Evolutionary conservation across 2,797 vertebrate genomes (phyloP), one percentile per base, ranked within the genome.

Genomic region (Pygocentrus nattereri): DNA sequence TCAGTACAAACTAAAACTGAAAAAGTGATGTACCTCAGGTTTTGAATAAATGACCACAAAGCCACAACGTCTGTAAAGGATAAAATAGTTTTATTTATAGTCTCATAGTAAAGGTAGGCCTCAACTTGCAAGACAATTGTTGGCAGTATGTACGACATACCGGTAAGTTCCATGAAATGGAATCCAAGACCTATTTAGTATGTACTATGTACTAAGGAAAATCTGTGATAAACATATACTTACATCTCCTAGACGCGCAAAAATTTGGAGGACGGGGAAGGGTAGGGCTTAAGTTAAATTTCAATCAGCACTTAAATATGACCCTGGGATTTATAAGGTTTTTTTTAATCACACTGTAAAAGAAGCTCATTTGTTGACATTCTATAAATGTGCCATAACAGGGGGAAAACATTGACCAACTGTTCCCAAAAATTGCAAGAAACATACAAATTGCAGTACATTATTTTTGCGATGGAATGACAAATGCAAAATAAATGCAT

Each of bases 11-110:
- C 27, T 34, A 4, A 16, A 64, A 19, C 16, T 64, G 27, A 5
- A 1, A 4, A 31, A 21, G 16, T 34, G 30, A 23, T 16, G 38
- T 12, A 11, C 4, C 38, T 44, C 38, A 44, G 21, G 2, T 47
- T 69, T 16, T 5, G n/a, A 23, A 2, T 65, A 21, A 65, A 2
- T 18, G 25, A 49, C 6, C 16, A 3, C 8, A 50, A 52, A 72
- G 27, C 6, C 15, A 65, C 30, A 30, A 15, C 7, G 19, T 30
- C 34, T 81, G 72, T 89, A 87, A 95, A 95, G 92, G 95, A 95
- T 96, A 96, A 96, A 95, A 95, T 95, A 95, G 90, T 93, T 94
- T 96, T 96, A 95, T 96, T 96, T 96, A 96, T 96, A 96, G 93
- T 96, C 93, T 96, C 91, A 95, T 95, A 95, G 94, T 96, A 96